phyloP scores from a whole-genome alignment of 2,113 vertebrate species.

The Electrona antarctica region DNA sequence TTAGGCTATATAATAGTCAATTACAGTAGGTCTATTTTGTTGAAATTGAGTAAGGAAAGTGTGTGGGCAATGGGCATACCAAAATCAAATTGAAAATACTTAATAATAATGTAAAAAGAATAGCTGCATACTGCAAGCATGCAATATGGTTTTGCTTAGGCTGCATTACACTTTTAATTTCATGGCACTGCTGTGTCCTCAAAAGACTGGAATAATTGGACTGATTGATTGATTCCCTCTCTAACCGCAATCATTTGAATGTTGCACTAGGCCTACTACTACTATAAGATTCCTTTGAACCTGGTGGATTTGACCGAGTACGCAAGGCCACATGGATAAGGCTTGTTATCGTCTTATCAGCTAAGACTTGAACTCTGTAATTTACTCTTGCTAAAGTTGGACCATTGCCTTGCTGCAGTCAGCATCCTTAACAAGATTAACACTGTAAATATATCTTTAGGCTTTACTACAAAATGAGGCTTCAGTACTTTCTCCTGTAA shows the following conservation, averaged over 20 bases:
- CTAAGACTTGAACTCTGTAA: slow-evolving; percentile 60
- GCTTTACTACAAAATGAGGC: slow-evolving; percentile 51
- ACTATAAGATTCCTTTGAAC: slow-evolving; percentile 17
- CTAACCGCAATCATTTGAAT: neutral
- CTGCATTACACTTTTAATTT: neutral
- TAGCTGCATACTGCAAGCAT: neutral
- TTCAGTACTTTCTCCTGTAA: slow-evolving; percentile 27
- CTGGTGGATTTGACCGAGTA: slow-evolving; percentile 56
- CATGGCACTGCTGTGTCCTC: too few species aligned
- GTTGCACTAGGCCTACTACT: neutral
- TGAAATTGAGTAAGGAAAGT: too few species aligned
- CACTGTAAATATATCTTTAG: slow-evolving; percentile 57
- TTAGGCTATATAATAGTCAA: too few species aligned
- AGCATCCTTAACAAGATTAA: slow-evolving; percentile 54
- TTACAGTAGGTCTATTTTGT: too few species aligned
- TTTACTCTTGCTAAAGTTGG: slow-evolving; percentile 32
- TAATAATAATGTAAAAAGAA: neutral
- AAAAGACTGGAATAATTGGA: too few species aligned
- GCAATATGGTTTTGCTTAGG: neutral
- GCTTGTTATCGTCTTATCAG: slow-evolving; percentile 72
- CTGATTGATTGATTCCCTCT: too few species aligned
- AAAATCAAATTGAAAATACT: neutral
- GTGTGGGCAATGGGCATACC: too few species aligned
- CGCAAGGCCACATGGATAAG: slow-evolving; percentile 58
- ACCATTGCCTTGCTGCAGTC: slow-evolving; percentile 42